Evolutionary conservation across 2,797 vertebrate genomes (phyloP), one percentile per base, ranked within the genome.

Genomic region (Clarias laeviceps): DNA sequence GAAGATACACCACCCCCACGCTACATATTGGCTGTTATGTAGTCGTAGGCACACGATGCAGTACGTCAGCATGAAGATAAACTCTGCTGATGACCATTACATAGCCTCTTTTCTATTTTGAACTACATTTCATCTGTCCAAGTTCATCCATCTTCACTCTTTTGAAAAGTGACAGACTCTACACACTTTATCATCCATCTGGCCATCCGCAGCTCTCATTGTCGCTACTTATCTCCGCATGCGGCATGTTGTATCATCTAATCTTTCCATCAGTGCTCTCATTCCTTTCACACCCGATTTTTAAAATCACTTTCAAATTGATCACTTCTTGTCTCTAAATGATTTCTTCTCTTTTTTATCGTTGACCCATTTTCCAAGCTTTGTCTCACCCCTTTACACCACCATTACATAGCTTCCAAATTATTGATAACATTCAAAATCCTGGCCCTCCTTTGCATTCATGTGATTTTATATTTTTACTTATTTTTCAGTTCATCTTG

Each of bases 401-500:
- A 54, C 27, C 20, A 56, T 29, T 83, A 54, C 57, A 73, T 79
- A 72, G 57, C 64, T 45, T 2, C 15, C 50, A 54, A 14, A 54
- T 18, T 73, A 15, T 50, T n/a, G 50, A 66, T 66, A 76, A 68
- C 18, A 20, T 79, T 73, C 12, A n/a, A 8, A 80, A 80, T 64
- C 77, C 15, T 8, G n/a, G 18, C 56, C 18, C 65, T 77, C 74
- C 17, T 29, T 72, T 64, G 20, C 56, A 7, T 65, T 54, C 29
- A 32, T 74, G 79, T 62, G 86, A 86, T 77, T 85, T 89, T 29
- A 69, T 62, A 62, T 57, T 56, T 20, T 32, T 14, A 61, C 72
- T 74, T 76, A 66, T 54, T 86, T 5, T 17, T 88, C 86, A 91
- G 90, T 87, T 88, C 88, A 85, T 85, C 85, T 12, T 87, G 91